Base-by-base conservation (phyloP, 2,888 invertebrate species). In the Epiblema foenella region DNA sequence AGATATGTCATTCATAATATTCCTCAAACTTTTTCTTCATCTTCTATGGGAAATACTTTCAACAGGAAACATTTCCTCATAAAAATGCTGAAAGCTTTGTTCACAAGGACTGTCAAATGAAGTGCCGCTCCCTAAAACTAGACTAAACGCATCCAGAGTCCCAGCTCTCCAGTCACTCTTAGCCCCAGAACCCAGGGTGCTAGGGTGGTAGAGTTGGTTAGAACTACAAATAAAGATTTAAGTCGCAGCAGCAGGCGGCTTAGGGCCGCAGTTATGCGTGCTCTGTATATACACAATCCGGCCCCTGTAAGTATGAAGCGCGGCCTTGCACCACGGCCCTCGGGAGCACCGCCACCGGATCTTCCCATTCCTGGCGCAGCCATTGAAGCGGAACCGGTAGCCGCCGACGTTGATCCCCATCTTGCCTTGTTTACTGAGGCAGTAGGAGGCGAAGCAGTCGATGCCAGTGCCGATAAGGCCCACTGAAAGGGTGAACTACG, bases 391-490 rank as follows among this genome's bases (percentile, higher is more conserved):
- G 81, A 93, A 93, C 77, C 93, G 78, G 81, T 91, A 93, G 0
- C 93, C 93, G 0, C 90, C 92, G 0, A 93, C 90, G 74, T 89
- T 93, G 75, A 93, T 93, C 57, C 93, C 93, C 93, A 93, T 93
- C 81, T 93, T 93, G 18, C 93, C 93, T 75, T 93, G 93, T 77
- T 93, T 93, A 76, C 93, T 93, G 79, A 93, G 91, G 78, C 93
- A 93, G 84, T 93, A 93, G 11, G 93, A 91, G 0, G 93, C 93
- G 74, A 91, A 89, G 76, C 88, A 85, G 73, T 91, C 92, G 15
- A 91, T 81, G 0, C 91, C 90, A 7, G 89, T 85, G 29, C 92
- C 91, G 69, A 92, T 89, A 68, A 89, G 79, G n/a, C 89, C 89
- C 59, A 87, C 89, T 90, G 85, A 3, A 86, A 88, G 64, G 73